Evolutionary conservation across 1,140 invertebrate genomes (phyloP).

Genomic region (Carcinoscorpius rotundicauda): DNA sequence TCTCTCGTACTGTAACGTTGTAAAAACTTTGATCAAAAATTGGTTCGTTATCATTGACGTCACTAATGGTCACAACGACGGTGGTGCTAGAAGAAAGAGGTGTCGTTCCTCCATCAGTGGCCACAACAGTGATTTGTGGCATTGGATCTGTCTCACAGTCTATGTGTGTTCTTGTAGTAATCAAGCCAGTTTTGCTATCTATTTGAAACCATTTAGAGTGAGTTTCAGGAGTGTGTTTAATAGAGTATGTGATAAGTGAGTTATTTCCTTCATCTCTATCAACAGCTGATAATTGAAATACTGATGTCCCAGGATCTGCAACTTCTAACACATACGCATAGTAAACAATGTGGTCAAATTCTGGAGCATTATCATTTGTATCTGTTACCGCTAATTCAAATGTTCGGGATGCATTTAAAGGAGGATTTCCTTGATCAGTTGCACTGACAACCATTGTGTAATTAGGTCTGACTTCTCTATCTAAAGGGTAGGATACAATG

Average conservation of each 20-base stretch:
- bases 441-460: constrained; percentile 74
- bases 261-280: constrained; percentile 84
- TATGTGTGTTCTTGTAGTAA: constrained; percentile 68
- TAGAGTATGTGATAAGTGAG: constrained; percentile 66
- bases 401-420: constrained; percentile 61
- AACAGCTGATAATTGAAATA: constrained; percentile 63
- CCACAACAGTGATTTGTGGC: constrained; percentile 63
- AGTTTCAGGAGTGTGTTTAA: constrained; percentile 50
- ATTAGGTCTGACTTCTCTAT: constrained; percentile 68
- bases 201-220: constrained; percentile 81
- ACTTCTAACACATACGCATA: constrained; percentile 74
- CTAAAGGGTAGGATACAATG: constrained; percentile 70
- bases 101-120: constrained; percentile 71
- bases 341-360: constrained; percentile 62
- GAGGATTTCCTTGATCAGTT: constrained; percentile 72
- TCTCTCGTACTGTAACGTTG: constrained; percentile 84
- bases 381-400: constrained; percentile 73
- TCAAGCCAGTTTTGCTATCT: constrained; percentile 67
- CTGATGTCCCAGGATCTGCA: constrained; percentile 71
- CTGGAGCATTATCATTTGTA: constrained; percentile 81
- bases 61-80: constrained; percentile 72
- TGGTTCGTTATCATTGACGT: constrained; percentile 83
- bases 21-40: constrained; percentile 93
- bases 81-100: constrained; percentile 63
- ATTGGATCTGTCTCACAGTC: constrained; percentile 84